Conservation (phyloP, 2,888 invertebrate genomes). For the Tipula confusa region DNA sequence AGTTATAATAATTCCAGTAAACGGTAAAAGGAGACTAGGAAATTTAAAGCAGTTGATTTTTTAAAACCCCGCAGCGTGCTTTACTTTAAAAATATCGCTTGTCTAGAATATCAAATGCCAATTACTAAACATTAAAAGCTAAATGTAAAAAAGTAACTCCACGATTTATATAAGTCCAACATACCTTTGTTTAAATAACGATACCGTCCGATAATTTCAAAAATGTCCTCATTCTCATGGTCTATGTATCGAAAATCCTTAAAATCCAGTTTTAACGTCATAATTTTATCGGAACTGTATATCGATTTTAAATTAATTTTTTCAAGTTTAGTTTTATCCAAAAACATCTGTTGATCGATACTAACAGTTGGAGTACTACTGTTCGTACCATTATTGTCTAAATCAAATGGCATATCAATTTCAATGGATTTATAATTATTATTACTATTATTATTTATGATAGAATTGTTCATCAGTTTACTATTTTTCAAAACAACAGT, state of each 20-base stretch:
- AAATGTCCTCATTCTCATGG: conserved; percentile 33
- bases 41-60: no score
- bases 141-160: no score
- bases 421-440: neutral
- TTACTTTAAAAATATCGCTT: no score
- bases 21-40: no score
- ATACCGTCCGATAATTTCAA: conserved; percentile 42
- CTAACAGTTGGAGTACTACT: neutral
- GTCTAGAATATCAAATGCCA: no score
- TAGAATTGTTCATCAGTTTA: neutral
- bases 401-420: neutral
- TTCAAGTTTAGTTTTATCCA: neutral
- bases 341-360: neutral
- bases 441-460: neutral
- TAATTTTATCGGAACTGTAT: conserved; percentile 35
- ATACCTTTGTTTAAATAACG: conserved; percentile 45
- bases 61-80: no score
- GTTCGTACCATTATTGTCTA: neutral
- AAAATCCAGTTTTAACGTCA: conserved; percentile 32
- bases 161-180: no score
- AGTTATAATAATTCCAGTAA: no score
- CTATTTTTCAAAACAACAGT: neutral
- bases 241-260: neutral
- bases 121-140: no score
- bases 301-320: conserved; percentile 34